A percentile compares a stretch with the other conserved stretches of the same genome.
These are phyloP conservation scores for Sphaeridia pumilis DNA, from an alignment of 2,888 invertebrate genomes.

Conservation along the genomic window DNA sequence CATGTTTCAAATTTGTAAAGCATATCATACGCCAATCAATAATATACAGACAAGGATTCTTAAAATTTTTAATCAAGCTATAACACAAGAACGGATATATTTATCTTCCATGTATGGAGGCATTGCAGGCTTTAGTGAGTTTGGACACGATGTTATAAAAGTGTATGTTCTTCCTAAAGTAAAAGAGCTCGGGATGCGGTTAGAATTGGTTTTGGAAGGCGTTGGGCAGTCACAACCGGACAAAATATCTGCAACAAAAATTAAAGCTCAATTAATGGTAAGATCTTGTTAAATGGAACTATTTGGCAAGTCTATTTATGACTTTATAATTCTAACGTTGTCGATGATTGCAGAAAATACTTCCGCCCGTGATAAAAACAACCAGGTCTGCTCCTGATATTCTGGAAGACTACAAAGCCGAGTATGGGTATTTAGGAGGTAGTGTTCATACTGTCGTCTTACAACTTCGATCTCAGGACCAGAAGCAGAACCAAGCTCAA, in stretches of 20 bases:
- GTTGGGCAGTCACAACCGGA: constrained; percentile 63
- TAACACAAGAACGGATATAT: constrained; percentile 73
- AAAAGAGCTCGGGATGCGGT: constrained; percentile 57
- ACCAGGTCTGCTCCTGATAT: constrained; percentile 65
- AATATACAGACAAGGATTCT: constrained; percentile 91
- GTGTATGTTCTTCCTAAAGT: constrained; percentile 69
- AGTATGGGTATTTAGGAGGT: constrained; percentile 77
- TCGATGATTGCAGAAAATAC: constrained; percentile 58
- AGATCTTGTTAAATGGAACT: too few relatives aligned
- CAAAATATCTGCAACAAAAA: constrained; percentile 80
- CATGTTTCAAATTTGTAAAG: constrained; percentile 88
- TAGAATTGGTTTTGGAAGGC: constrained; percentile 52
- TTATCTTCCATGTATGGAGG: constrained; percentile 69
- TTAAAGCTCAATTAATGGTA: constrained; percentile 70
- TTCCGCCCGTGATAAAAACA: constrained; percentile 71
- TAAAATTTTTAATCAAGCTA: constrained; percentile 52
- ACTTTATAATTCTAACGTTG: too few relatives aligned
- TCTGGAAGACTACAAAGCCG: constrained; percentile 73
- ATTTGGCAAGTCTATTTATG: too few relatives aligned
- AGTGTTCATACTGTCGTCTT: constrained; percentile 65
- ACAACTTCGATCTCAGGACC: constrained; percentile 57
- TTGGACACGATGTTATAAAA: constrained; percentile 80
- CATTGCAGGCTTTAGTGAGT: constrained; percentile 54
- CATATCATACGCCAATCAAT: constrained; percentile 91
- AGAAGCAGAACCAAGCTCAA: constrained; percentile 27